phyloP scores from a whole-genome alignment of 1,140 invertebrate species.

The Parapsyche elsis region DNA sequence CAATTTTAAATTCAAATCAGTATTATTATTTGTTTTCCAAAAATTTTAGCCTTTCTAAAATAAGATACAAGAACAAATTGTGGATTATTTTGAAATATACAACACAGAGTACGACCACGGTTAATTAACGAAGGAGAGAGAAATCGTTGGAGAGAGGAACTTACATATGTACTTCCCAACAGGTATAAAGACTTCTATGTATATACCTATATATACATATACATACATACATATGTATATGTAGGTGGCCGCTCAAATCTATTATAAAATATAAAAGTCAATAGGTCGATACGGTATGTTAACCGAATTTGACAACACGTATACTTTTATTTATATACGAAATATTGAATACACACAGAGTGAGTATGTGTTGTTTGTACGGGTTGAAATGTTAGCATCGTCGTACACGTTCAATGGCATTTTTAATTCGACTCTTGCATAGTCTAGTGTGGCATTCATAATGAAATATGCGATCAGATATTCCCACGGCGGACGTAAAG shows the following conservation, averaged over 20 bases:
- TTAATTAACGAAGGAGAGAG: background rate
- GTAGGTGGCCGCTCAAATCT: too few relatives aligned
- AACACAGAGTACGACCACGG: background rate
- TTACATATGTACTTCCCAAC: background rate
- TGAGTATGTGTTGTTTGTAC: too few relatives aligned
- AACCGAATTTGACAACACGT: too few relatives aligned
- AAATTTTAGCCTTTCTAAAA: too few relatives aligned
- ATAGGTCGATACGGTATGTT: too few relatives aligned
- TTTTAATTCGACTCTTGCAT: background rate
- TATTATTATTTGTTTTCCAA: too few relatives aligned
- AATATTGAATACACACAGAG: too few relatives aligned
- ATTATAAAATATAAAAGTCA: too few relatives aligned
- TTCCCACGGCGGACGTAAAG: slow-evolving; percentile 6
- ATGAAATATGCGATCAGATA: slow-evolving; percentile 21
- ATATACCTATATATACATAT: background rate
- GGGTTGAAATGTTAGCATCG: background rate
- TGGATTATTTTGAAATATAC: too few relatives aligned
- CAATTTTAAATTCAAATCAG: too few relatives aligned
- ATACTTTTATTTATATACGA: too few relatives aligned
- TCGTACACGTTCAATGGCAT: background rate
- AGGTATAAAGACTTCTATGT: background rate
- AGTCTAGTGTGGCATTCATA: slow-evolving; percentile 17
- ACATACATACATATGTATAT: background rate
- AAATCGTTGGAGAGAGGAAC: background rate
- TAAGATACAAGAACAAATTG: too few relatives aligned